Percentiles rank a stretch among this genome's conserved stretches.
phyloP scores from a whole-genome alignment of 1,140 invertebrate genomes.

The Battus philenor region DNA sequence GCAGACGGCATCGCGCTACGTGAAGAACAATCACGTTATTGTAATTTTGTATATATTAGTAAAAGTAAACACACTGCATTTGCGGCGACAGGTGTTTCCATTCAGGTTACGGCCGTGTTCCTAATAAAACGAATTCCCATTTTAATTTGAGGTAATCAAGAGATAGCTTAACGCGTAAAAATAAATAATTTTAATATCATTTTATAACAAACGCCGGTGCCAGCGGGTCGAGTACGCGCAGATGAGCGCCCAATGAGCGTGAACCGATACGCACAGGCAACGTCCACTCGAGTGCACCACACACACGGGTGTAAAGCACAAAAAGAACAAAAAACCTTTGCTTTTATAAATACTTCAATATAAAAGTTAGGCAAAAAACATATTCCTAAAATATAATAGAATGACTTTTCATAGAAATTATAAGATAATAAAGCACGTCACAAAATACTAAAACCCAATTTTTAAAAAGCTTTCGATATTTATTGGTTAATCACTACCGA shows the following conservation, averaged over 20 bases:
- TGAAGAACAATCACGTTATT: slow-evolving; percentile 58
- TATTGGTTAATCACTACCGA: too few relatives aligned
- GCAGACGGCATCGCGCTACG: slow-evolving; percentile 30
- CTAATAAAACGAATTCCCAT: too few relatives aligned
- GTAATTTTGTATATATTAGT: slow-evolving; percentile 54
- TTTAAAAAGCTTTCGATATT: too few relatives aligned
- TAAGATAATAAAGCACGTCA: too few relatives aligned
- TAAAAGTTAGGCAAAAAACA: too few relatives aligned
- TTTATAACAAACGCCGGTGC: slow-evolving; percentile 36
- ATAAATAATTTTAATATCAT: slow-evolving; percentile 19
- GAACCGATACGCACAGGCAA: slow-evolving; percentile 45
- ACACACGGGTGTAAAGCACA: slow-evolving; percentile 31
- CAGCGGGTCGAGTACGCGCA: slow-evolving; percentile 39
- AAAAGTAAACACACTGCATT: slow-evolving; percentile 47
- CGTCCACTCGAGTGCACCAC: slow-evolving; percentile 43
- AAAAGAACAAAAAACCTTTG: slow-evolving; percentile 29
- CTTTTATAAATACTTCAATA: too few relatives aligned
- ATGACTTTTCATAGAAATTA: too few relatives aligned
- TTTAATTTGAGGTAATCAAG: too few relatives aligned
- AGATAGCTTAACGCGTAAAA: neutral
- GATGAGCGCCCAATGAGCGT: slow-evolving; percentile 48
- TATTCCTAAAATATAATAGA: too few relatives aligned
- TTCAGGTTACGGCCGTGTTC: slow-evolving; percentile 21
- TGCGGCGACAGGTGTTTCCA: slow-evolving; percentile 21
- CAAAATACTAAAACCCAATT: too few relatives aligned